These are phyloP conservation scores for Tragelaphus scriptus DNA, from an alignment of 2,113 vertebrate genomes.

Conservation along the genomic window DNA sequence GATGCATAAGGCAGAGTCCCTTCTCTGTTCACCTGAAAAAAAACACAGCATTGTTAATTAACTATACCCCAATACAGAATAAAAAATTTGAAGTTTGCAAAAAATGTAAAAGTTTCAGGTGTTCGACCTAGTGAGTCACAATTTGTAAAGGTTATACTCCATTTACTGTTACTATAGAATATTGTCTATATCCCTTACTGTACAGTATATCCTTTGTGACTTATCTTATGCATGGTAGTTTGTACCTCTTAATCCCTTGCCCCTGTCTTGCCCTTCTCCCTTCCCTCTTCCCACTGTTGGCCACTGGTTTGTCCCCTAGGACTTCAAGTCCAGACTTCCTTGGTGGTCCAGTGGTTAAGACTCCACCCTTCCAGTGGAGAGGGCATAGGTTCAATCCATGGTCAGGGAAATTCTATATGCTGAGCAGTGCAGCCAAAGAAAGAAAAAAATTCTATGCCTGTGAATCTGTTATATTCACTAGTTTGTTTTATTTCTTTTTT, in stretches of 20 bases:
- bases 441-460: background rate
- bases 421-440: background rate
- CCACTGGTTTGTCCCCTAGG: background rate
- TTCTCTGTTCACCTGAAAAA: background rate
- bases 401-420: background rate
- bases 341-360: background rate
- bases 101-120: background rate
- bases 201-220: background rate
- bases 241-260: background rate
- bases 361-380: background rate
- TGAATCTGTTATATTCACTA: background rate
- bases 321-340: background rate
- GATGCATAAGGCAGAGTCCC: background rate
- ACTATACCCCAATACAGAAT: background rate
- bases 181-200: background rate
- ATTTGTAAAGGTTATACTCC: background rate
- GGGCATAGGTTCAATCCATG: background rate
- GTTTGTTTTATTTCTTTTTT: too few species aligned
- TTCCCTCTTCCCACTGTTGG: background rate
- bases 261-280: background rate
- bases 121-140: background rate
- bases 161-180: background rate
- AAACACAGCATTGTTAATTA: background rate
- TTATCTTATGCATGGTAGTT: background rate
- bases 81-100: background rate